phyloP scores from a whole-genome alignment of 2,888 invertebrate genomes.

The Suillia variegata region DNA sequence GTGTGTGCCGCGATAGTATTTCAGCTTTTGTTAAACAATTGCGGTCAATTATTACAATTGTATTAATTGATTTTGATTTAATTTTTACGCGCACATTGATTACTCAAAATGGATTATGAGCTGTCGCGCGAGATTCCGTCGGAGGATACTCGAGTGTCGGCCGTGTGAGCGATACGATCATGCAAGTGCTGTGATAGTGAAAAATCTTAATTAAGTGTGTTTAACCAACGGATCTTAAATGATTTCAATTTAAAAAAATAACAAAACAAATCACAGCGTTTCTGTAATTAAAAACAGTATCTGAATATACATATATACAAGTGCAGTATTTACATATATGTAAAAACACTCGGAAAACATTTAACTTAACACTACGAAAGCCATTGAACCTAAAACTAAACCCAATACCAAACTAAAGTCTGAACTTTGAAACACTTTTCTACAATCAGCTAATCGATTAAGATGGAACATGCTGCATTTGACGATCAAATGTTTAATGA shows the following conservation, averaged over 20 bases:
- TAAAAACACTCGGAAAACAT: background rate
- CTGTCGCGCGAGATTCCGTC: constrained; percentile 64
- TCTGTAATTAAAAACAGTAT: constrained; percentile 8
- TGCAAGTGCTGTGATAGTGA: background rate
- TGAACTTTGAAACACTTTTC: constrained; percentile 11
- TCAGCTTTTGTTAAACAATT: constrained; percentile 19
- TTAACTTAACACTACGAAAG: constrained; percentile 5
- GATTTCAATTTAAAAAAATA: background rate
- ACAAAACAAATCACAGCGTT: constrained; percentile 5
- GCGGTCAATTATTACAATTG: constrained; percentile 30
- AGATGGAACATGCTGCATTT: constrained; percentile 74
- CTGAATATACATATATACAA: background rate
- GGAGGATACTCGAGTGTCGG: constrained; percentile 2
- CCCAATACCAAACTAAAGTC: too few species aligned
- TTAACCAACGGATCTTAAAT: background rate
- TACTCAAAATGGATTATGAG: constrained; percentile 51
- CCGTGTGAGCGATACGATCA: background rate
- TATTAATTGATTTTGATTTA: constrained; percentile 50
- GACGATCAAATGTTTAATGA: constrained; percentile 83
- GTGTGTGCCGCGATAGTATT: constrained; percentile 9
- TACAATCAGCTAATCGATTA: too few species aligned
- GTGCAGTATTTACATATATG: background rate
- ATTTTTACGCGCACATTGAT: constrained; percentile 47
- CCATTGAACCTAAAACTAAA: background rate
- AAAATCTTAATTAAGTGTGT: constrained; percentile 10